A percentile compares a stretch with the other conserved stretches of the same genome.
Evolutionary conservation across 2,113 vertebrate species (phyloP).

Genomic region (Alethe castanea): DNA sequence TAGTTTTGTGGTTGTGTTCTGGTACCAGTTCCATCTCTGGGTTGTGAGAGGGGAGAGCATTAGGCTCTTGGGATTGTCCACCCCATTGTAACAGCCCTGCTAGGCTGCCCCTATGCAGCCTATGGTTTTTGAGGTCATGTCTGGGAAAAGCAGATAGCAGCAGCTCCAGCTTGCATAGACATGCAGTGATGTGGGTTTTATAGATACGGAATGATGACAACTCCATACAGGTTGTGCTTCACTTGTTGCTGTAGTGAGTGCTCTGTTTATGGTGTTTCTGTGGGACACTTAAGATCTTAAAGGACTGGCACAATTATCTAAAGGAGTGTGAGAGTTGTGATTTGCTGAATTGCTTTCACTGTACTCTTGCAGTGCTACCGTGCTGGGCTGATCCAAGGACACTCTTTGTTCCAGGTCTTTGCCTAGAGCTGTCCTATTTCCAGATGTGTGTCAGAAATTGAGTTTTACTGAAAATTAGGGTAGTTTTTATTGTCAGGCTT

Average conservation of each 20-base stretch:
- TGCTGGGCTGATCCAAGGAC: not conserved
- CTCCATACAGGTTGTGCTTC: not conserved
- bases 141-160: not conserved
- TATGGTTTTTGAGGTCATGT: not conserved
- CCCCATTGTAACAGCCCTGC: not conserved
- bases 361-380: not conserved
- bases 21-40: not conserved
- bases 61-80: not conserved
- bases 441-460: not conserved
- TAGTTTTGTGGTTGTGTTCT: not conserved
- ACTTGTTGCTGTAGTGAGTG: not conserved
- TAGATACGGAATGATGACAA: not conserved
- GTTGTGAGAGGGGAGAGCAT: not conserved
- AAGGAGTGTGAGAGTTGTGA: not conserved
- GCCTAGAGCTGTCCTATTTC: not conserved
- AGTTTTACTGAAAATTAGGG: not conserved
- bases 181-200: not conserved
- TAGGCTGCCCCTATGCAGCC: not conserved
- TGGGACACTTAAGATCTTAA: not conserved
- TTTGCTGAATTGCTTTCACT: not conserved
- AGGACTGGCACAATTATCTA: not conserved
- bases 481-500: not conserved
- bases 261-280: not conserved
- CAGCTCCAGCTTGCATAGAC: not conserved
- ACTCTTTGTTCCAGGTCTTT: not conserved